Evolutionary conservation across 2,113 vertebrate genomes (phyloP), one percentile per base, ranked within the genome.

Genomic region (Lophochroa leadbeateri): DNA sequence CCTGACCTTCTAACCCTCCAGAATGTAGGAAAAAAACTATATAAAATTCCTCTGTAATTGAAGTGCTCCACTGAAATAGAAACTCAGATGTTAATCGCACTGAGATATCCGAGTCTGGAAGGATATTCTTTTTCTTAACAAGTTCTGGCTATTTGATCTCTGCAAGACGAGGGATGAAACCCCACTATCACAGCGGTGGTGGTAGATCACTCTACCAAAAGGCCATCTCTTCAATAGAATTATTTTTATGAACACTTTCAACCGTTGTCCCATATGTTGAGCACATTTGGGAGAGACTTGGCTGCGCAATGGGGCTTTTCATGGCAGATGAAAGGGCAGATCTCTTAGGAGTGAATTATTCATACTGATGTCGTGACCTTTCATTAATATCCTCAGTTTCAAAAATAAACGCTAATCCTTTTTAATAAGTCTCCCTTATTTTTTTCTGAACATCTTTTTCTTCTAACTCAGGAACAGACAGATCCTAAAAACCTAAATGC

Each of bases 211-310:
- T 84, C 29, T 87, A 91, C 77, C 17, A 35, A 87, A 94, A 97
- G 77, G 43, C 33, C 47, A 86, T 47, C 24, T 76, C 44, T 87
- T 92, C 65, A 87, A 44, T 1, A 35, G 67, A 89, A 91, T 69
- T 89, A 91, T 80, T 94, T 94, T 94, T 93, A 81, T 69, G 85
- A 92, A 60, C 33, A 44, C 79, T 95, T 95, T 90, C n/a, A 82
- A 63, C 41, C 86, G 24, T 43, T 95, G 55, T 80, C 88, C 68
- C 46, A 8, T 83, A 88, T 75, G 52, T 68, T 67, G 85, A 91
- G 58, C 39, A 61, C 58, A 24, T 70, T 65, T 95, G 78, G 37
- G 91, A 84, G 52, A 72, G 27, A n/a, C 31, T 87, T 96, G 87
- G 35, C 49, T 91, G 24, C 67, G 39, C 61, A 68, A 14, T 89